Evolutionary conservation across 2,888 invertebrate species (phyloP).

Genomic region (Nomada ferruginata): DNA sequence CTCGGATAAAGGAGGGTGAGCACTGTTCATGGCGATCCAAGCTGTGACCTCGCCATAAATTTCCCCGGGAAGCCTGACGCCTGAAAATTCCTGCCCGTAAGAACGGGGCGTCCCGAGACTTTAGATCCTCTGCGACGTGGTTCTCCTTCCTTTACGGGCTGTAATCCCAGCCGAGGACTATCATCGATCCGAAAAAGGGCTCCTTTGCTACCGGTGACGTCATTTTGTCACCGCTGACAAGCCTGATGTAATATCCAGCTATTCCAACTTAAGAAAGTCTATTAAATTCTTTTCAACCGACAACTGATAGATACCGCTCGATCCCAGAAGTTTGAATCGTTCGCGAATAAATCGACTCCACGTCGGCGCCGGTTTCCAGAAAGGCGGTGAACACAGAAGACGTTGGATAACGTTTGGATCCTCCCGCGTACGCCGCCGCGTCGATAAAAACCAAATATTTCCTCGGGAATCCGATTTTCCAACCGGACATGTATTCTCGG

Average conservation of each 20-base stretch:
- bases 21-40: conserved; percentile 79
- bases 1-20: conserved; percentile 72
- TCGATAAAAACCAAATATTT: conserved; percentile 21
- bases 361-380: background rate
- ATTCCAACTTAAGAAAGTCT: background rate
- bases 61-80: conserved; percentile 72
- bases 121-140: conserved; percentile 47
- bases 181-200: conserved; percentile 70
- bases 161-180: conserved; percentile 67
- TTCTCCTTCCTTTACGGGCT: conserved; percentile 45
- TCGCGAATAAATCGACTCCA: background rate
- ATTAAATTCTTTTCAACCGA: conserved; percentile 4
- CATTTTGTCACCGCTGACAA: conserved; percentile 71
- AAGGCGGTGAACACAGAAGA: background rate
- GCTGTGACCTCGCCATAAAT: conserved; percentile 81
- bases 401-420: background rate
- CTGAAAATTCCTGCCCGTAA: conserved; percentile 73
- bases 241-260: conserved; percentile 56
- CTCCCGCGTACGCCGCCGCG: background rate
- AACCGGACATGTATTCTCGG: background rate
- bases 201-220: conserved; percentile 67
- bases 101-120: conserved; percentile 60
- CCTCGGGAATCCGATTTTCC: conserved; percentile 10
- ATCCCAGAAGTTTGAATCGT: background rate
- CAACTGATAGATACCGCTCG: conserved; percentile 7